Evolutionary conservation across 2,113 vertebrate species (phyloP), one percentile per base, ranked within the genome.

Genomic region (Varanus salvator): DNA sequence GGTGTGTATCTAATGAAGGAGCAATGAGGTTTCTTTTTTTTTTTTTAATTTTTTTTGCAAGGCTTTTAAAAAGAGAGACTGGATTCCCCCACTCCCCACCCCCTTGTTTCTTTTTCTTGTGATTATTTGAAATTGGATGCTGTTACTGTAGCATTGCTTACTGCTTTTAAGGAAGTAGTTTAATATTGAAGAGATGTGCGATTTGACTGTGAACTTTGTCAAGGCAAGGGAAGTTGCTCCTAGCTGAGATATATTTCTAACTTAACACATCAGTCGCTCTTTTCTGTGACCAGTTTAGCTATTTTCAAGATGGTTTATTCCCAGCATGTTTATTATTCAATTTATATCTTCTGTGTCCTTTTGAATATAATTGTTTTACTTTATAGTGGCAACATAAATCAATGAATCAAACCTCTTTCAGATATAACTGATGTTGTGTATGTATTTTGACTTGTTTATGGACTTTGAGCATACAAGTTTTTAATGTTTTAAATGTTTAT

Each of bases 1-100:
- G 99, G 99, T 99, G 97, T 98, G 98, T 98, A 97, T 97, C 85
- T 96, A 54, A 91, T 96, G 96, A 84, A 95, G 86, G 87, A 94
- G 77, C 93, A 78, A 86, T 87, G 23, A 91, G 93, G 87, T 72
- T 92, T 92, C 66, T 83, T 84, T 93, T 57, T n/a, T n/a, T n/a
- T n/a, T n/a, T n/a, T n/a, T n/a, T n/a, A n/a, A n/a, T n/a, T n/a
- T n/a, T n/a, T n/a, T 92, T 93, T 95, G 78, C 31, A 74, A 83
- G 27, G 52, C 34, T 64, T 89, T 89, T 77, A 64, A 84, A 82
- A 83, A 38, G 57, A 84, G 72, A 77, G 68, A 52, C 31, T 84
- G 38, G 23, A n/a, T 50, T 57, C 34, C 21, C 0, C 8, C 14
- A n/a, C n/a, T 72, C 34, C 21, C 0, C 8, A 7, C 68, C 17